Evolutionary conservation across 2,888 invertebrate species (phyloP).

Genomic region (Glaucopsyche alexis): DNA sequence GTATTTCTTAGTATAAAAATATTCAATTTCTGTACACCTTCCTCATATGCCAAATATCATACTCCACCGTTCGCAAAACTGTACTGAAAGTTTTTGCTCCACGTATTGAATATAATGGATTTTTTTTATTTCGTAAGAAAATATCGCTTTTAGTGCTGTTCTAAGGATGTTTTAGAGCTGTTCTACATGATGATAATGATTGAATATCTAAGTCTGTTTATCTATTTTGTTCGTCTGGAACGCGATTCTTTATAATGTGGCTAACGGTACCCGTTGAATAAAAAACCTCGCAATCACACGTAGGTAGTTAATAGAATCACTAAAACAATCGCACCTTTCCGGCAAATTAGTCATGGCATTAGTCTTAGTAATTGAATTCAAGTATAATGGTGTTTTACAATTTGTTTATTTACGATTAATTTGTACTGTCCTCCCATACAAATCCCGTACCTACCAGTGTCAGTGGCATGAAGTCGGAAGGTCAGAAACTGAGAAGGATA

Average conservation of each 20-base stretch:
- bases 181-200: too few relatives aligned
- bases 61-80: too few relatives aligned
- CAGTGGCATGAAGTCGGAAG: background rate
- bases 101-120: too few relatives aligned
- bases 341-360: slow-evolving; percentile 15
- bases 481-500: slow-evolving; percentile 28
- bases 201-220: too few relatives aligned
- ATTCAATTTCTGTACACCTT: too few relatives aligned
- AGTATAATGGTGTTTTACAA: background rate
- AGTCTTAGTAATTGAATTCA: slow-evolving; percentile 7
- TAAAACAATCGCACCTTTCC: slow-evolving; percentile 15
- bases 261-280: background rate
- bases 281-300: background rate
- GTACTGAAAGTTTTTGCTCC: too few relatives aligned
- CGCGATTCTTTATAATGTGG: background rate
- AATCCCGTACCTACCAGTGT: background rate
- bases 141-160: too few relatives aligned
- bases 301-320: background rate
- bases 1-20: too few relatives aligned
- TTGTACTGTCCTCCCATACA: background rate
- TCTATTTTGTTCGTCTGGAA: too few relatives aligned
- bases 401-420: slow-evolving; percentile 15
- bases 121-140: too few relatives aligned
- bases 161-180: too few relatives aligned
- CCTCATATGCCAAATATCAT: too few relatives aligned